These are phyloP conservation scores for Harlomillsia oculata DNA, from an alignment of 1,140 invertebrate species.

Conservation along the genomic window DNA sequence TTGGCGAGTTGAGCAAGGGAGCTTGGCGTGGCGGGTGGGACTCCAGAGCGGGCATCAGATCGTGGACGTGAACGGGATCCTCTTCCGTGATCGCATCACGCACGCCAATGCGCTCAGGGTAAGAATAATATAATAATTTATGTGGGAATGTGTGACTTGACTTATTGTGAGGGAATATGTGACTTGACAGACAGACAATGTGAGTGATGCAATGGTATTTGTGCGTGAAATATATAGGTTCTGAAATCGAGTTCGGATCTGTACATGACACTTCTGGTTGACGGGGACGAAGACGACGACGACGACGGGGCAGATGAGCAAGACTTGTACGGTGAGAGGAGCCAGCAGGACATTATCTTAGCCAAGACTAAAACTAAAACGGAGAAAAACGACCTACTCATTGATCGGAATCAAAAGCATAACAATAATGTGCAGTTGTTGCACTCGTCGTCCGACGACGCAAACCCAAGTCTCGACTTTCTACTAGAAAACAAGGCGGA, in stretches of 20 bases:
- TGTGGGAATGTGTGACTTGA: neutral
- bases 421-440: too few species aligned
- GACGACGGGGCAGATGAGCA: neutral
- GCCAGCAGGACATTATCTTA: too few species aligned
- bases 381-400: too few species aligned
- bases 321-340: too few species aligned
- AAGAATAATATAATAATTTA: too few species aligned
- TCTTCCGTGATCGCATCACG: conserved; percentile 69
- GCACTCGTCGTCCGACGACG: too few species aligned
- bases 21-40: conserved; percentile 71
- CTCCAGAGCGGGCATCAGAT: conserved; percentile 78
- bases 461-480: too few species aligned
- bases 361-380: too few species aligned
- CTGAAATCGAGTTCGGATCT: neutral
- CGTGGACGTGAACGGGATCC: conserved; percentile 76
- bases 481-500: too few species aligned
- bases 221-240: neutral
- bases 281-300: neutral
- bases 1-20: conserved; percentile 73
- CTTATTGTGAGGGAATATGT: neutral
- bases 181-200: neutral
- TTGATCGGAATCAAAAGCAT: too few species aligned
- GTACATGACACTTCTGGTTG: neutral
- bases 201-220: neutral
- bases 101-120: conserved; percentile 82